Evolutionary conservation across 2,113 vertebrate species (phyloP), one percentile per base, ranked within the genome.

Genomic region (Hipposideros armiger): DNA sequence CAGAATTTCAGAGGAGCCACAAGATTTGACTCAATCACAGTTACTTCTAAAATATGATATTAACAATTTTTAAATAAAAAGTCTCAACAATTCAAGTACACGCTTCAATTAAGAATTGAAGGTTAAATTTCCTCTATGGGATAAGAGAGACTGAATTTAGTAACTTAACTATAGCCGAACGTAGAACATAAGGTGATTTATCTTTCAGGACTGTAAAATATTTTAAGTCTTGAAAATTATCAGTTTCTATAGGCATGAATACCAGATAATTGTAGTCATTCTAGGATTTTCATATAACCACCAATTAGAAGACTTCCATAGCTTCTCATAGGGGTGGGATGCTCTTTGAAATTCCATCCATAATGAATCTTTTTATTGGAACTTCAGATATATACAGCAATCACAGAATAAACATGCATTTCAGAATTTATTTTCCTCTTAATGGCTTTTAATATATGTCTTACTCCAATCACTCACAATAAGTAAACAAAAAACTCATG

Each of bases 21-120:
- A 17, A 92, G 54, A 66, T 26, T 92, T 91, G 42, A 78, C 24
- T 69, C 60, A 78, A 36, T 92, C 36, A 70, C 62, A 66, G 70
- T 93, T 94, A 58, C 81, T 92, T 91, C 72, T 80, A 78, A 85
- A 77, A 85, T 56, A 77, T 82, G 42, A 36, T 64, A 62, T 70
- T 72, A 92, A 94, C 80, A 91, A 60, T 30, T 50, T 89, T 95
- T 70, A 72, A 85, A 60, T 60, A 60, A 80, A 95, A 97, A 88
- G 45, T 1, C 10, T 92, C 24, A 94, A 32, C 32, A 67, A 22
- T 66, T 93, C 36, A 93, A 96, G n/a, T 42, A 64, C 30, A 47
- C 26, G 16, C 73, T 87, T 83, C 67, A 87, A 78, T 89, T 86
- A 95, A 77, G 42, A 76, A 54, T 11, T 5, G 32, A 85, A 56